A percentile compares a stretch with the other conserved stretches of the same genome.
These are phyloP conservation scores for Coccyzus lansbergi DNA, from an alignment of 2,797 vertebrate genomes.

Conservation along the genomic window DNA sequence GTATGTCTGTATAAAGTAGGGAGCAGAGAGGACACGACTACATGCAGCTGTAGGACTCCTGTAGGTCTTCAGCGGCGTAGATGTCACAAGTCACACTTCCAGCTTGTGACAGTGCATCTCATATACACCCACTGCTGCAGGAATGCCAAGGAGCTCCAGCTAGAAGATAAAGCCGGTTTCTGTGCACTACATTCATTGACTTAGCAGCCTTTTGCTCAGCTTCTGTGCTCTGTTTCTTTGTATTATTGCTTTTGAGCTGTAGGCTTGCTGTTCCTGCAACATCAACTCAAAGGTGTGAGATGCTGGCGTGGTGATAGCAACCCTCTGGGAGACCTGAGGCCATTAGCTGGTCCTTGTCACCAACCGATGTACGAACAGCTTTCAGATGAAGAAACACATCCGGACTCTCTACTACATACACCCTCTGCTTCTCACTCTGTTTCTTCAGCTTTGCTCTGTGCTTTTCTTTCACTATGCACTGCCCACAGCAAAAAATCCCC, in stretches of 20 bases:
- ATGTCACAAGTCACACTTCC: neutral
- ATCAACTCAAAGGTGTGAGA: neutral
- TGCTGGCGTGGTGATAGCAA: neutral
- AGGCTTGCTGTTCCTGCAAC: neutral
- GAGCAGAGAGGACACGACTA: neutral
- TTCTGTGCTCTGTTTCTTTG: neutral
- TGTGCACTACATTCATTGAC: neutral
- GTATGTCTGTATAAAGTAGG: neutral
- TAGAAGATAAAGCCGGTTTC: neutral
- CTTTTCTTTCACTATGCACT: neutral
- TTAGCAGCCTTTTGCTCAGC: neutral
- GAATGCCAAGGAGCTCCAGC: neutral
- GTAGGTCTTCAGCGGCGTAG: neutral
- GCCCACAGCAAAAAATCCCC: neutral
- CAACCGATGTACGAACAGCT: neutral
- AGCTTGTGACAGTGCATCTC: neutral
- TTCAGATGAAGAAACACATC: neutral
- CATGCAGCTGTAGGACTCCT: neutral
- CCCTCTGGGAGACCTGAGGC: too few species aligned
- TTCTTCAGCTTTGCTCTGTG: neutral
- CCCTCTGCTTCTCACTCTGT: neutral
- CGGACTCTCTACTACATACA: neutral
- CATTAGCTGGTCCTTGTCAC: neutral
- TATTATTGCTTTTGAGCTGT: neutral
- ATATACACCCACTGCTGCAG: accelerated